These are phyloP conservation scores for Carassius auratus DNA, from an alignment of 2,113 vertebrate genomes.

Conservation along the genomic window DNA sequence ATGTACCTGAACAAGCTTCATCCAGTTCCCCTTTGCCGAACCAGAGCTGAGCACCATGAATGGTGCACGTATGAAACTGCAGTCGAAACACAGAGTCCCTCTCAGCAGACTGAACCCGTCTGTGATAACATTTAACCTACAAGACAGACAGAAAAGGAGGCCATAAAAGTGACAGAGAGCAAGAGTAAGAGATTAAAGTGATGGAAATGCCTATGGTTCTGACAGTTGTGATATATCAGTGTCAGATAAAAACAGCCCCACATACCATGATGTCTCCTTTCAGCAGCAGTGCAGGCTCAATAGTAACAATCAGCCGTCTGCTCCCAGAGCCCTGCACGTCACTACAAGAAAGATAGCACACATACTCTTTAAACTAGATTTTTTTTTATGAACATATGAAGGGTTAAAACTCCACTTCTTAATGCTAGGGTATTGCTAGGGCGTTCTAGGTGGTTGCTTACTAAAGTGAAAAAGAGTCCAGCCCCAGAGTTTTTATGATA, in stretches of 20 bases:
- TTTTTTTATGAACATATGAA: background rate
- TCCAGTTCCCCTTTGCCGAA: slow-evolving; percentile 90
- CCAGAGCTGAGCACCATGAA: slow-evolving; percentile 85
- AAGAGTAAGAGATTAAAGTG: background rate
- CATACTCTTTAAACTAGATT: background rate
- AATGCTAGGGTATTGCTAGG: too few relatives aligned
- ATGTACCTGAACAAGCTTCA: slow-evolving; percentile 82
- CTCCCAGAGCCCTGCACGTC: slow-evolving; percentile 78
- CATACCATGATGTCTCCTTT: slow-evolving; percentile 93
- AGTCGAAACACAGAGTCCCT: slow-evolving; percentile 85
- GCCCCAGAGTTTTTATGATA: too few relatives aligned
- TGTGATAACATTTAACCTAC: slow-evolving; percentile 92
- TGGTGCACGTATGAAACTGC: slow-evolving; percentile 92
- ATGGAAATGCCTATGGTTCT: slow-evolving; percentile 18
- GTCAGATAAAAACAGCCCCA: slow-evolving; percentile 33
- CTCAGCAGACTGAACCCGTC: slow-evolving; percentile 76
- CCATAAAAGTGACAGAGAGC: background rate
- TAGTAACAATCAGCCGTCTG: slow-evolving; percentile 82
- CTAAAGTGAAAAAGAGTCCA: too few relatives aligned
- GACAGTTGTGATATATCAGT: slow-evolving; percentile 5
- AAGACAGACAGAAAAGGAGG: slow-evolving; percentile 49
- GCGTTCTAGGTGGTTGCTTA: too few relatives aligned
- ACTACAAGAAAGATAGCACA: slow-evolving; percentile 60
- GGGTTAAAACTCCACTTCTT: too few relatives aligned
- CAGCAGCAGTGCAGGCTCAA: slow-evolving; percentile 88